phyloP scores from a whole-genome alignment of 2,113 vertebrate genomes.

The Microcebus lehilahytsara region DNA sequence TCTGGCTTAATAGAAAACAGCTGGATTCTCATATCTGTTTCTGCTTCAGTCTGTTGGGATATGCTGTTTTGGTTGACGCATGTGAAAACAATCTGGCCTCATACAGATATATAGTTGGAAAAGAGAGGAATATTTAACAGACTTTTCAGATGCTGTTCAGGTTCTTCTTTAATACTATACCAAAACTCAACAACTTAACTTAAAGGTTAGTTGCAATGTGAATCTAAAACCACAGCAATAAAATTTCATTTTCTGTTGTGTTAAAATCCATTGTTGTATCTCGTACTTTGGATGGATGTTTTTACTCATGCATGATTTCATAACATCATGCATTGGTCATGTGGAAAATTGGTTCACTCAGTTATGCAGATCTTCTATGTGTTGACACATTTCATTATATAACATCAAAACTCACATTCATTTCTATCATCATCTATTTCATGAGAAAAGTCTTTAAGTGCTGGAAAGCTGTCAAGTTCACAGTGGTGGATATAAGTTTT shows the following conservation, averaged over 20 bases:
- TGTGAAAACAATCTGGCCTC: background rate
- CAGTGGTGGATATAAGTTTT: background rate
- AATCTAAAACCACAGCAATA: background rate
- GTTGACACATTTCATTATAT: background rate
- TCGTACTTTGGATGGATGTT: background rate
- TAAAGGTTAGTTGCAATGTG: background rate
- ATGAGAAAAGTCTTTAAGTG: background rate
- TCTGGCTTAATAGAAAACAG: background rate
- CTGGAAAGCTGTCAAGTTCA: background rate
- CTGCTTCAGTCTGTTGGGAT: background rate
- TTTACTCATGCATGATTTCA: background rate
- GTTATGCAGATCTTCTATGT: background rate
- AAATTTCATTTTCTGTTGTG: background rate
- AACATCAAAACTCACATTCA: background rate
- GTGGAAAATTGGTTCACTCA: constrained; percentile 41
- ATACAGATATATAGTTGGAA: background rate
- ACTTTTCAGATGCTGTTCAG: background rate
- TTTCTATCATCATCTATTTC: background rate
- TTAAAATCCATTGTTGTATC: background rate
- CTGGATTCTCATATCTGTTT: background rate
- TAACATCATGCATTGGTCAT: background rate
- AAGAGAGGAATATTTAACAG: background rate
- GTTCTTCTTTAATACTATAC: constrained; percentile 33
- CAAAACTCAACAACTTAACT: background rate
- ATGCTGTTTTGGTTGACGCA: background rate